phyloP scores from a whole-genome alignment of 2,888 invertebrate species.

The Coleophora flavipennella region DNA sequence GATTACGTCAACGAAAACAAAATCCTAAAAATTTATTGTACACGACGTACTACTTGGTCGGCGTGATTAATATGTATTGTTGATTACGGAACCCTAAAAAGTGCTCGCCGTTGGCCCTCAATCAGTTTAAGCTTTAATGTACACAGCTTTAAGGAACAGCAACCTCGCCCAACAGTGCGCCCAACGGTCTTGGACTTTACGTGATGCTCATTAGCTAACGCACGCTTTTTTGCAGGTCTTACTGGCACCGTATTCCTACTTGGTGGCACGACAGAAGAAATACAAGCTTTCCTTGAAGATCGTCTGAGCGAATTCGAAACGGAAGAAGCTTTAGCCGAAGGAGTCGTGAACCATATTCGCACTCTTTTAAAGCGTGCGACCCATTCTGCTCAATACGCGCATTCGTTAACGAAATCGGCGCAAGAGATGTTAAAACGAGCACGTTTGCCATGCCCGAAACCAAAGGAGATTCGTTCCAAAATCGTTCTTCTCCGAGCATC shows the following conservation, averaged over 20 bases:
- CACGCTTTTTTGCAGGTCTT: constrained; percentile 23
- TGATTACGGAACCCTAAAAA: too few species aligned
- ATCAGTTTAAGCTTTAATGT: too few species aligned
- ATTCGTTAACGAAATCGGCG: constrained; percentile 28
- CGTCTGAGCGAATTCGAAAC: constrained; percentile 22
- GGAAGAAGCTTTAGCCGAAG: constrained; percentile 21
- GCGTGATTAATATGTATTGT: too few species aligned
- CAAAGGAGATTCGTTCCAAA: constrained; percentile 21
- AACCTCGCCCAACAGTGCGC: too few species aligned
- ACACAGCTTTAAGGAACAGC: too few species aligned
- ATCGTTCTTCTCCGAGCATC: neutral
- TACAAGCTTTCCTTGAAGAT: constrained; percentile 21
- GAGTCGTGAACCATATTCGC: constrained; percentile 26
- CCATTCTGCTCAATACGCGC: constrained; percentile 39
- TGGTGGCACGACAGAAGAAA: constrained; percentile 34
- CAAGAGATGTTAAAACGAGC: constrained; percentile 23
- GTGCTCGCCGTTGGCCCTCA: too few species aligned
- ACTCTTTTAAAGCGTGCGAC: constrained; percentile 30
- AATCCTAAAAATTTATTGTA: too few species aligned
- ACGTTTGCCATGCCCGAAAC: constrained; percentile 13
- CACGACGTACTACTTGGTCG: too few species aligned
- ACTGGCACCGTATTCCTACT: constrained; percentile 41
- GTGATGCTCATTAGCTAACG: too few species aligned
- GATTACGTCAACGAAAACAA: too few species aligned
- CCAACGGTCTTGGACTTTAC: too few species aligned